These are phyloP conservation scores for Platyrinchus mystaceus DNA, from an alignment of 2,797 vertebrate species.

Conservation along the genomic window DNA sequence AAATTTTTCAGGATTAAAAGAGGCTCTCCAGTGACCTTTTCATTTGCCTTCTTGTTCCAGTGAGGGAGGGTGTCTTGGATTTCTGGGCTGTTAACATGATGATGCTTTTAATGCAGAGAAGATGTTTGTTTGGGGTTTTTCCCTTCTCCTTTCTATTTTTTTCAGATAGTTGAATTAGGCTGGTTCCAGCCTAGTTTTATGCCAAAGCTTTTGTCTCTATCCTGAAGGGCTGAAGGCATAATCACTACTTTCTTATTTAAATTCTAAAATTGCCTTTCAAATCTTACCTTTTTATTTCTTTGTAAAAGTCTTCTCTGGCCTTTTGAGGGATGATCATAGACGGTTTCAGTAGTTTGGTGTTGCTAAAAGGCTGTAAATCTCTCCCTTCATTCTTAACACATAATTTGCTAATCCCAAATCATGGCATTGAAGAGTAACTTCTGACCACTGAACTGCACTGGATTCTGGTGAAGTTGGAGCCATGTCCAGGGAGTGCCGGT, in stretches of 20 bases:
- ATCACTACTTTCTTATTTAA: conserved; percentile 9
- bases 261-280: conserved; percentile 55
- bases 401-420: neutral
- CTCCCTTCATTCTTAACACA: neutral
- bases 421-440: neutral
- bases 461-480: neutral
- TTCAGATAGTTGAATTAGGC: neutral
- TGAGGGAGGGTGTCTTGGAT: neutral
- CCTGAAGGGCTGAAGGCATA: neutral
- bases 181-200: neutral
- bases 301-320: conserved; percentile 9
- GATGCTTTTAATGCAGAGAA: neutral
- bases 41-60: neutral
- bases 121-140: neutral
- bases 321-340: conserved; percentile 46
- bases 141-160: neutral
- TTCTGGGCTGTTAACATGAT: neutral
- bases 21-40: neutral
- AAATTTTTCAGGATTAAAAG: neutral
- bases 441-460: neutral
- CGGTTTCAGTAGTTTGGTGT: neutral
- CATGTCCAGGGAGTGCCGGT: rapidly evolving
- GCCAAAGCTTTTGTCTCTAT: neutral
- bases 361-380: neutral
- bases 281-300: conserved; percentile 35